phyloP scores from a whole-genome alignment of 2,113 vertebrate genomes.

The Anguilla japonica region DNA sequence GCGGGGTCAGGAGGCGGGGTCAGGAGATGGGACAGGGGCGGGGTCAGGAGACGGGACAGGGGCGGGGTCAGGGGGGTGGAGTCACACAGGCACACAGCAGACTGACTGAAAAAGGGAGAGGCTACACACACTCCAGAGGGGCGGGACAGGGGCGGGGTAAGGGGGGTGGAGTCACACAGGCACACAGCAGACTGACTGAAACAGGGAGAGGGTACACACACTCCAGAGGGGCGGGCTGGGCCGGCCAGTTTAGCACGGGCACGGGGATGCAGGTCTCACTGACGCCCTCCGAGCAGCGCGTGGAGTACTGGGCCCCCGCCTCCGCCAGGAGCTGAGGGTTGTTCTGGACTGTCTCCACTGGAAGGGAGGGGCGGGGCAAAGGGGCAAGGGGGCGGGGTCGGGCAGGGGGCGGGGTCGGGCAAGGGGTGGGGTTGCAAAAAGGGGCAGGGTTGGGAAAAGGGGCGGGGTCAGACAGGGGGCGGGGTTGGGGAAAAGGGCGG shows the following conservation, averaged over 20 bases:
- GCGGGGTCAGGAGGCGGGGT: constrained; percentile 6
- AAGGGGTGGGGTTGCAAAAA: not conserved
- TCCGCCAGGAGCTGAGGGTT: constrained; percentile 90
- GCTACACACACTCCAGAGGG: constrained; percentile 91
- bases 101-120: constrained; percentile 58
- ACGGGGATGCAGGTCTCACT: constrained; percentile 94
- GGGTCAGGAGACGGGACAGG: not conserved
- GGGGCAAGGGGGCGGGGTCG: not conserved
- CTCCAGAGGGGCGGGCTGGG: constrained; percentile 79
- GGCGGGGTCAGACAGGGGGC: not conserved
- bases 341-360: constrained; percentile 96
- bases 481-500: no score
- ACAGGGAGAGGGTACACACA: constrained; percentile 85
- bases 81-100: not conserved
- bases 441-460: constrained; percentile 39
- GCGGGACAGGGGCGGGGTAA: constrained; percentile 78
- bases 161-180: not conserved
- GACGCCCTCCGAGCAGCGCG: constrained; percentile 86
- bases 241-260: constrained; percentile 90
- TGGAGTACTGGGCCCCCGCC: constrained; percentile 76
- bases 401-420: constrained; percentile 40
- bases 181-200: constrained; percentile 12
- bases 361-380: constrained; percentile 57
- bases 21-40: no score
- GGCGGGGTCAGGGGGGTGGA: not conserved